These are phyloP conservation scores for Amiota minor DNA, from an alignment of 2,888 invertebrate genomes.

Conservation along the genomic window DNA sequence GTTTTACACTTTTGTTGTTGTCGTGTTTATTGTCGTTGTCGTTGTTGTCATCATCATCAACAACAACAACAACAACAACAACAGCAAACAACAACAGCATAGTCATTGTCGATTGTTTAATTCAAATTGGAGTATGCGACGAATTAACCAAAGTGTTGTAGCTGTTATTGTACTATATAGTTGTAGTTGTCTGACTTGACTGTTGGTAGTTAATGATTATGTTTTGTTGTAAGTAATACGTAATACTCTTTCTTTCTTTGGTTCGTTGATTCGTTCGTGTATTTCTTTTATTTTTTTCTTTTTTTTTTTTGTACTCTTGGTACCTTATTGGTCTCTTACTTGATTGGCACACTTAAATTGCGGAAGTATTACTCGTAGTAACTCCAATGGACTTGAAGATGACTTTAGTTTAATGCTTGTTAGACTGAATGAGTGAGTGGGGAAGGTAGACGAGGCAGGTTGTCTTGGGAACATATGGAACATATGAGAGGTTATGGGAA, in stretches of 20 bases:
- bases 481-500: too few relatives aligned
- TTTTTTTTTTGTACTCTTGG: neutral
- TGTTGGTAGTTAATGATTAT: conserved; percentile 26
- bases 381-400: neutral
- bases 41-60: conserved; percentile 48
- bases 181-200: neutral
- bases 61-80: conserved; percentile 29
- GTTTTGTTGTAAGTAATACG: conserved; percentile 18
- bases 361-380: conserved; percentile 17
- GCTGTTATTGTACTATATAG: neutral
- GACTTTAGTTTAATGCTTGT: too few relatives aligned
- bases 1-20: conserved; percentile 57
- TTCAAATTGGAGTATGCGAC: conserved; percentile 55
- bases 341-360: conserved; percentile 26
- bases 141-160: conserved; percentile 17
- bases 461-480: too few relatives aligned
- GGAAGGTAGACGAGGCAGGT: too few relatives aligned
- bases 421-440: too few relatives aligned
- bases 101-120: conserved; percentile 59
- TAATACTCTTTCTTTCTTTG: neutral
- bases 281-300: too few relatives aligned
- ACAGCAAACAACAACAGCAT: neutral
- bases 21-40: conserved; percentile 39
- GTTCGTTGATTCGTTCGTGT: too few relatives aligned
- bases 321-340: conserved; percentile 10